Conservation (phyloP, 2,888 invertebrate genomes). For the Dicroscelio sp. region DNA sequence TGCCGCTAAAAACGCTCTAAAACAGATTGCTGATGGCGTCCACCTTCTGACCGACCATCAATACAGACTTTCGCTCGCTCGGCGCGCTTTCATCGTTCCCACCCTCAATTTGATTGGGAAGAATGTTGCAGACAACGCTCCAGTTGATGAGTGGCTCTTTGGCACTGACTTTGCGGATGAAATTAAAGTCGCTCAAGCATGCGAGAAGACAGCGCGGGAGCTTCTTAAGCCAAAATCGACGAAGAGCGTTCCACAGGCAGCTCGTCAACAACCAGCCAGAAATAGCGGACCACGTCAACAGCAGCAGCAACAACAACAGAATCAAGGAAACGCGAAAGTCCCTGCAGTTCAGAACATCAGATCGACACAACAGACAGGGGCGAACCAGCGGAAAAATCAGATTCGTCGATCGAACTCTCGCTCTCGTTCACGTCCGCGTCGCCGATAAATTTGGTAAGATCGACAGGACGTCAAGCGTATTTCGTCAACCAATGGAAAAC, state of each 20-base stretch:
- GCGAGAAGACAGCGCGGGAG: not conserved
- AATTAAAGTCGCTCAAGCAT: not conserved
- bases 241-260: not conserved
- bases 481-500: not conserved
- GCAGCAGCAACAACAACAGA: slow-evolving; percentile 5
- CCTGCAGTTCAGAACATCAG: not conserved
- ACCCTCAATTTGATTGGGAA: not conserved
- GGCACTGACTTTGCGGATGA: not conserved
- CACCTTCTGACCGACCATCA: not conserved
- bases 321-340: not conserved
- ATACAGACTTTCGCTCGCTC: not conserved
- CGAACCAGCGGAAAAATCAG: not conserved
- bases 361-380: not conserved
- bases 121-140: not conserved
- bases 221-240: not conserved
- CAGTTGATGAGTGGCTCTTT: not conserved
- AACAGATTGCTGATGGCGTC: not conserved
- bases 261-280: not conserved
- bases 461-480: not conserved
- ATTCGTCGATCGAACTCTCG: slow-evolving; percentile 2
- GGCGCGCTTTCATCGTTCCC: not conserved
- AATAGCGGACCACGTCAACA: not conserved
- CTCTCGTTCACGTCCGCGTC: not conserved
- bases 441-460: not conserved
- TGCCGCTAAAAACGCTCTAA: not conserved